Base-by-base conservation (phyloP, 2,797 vertebrate species). In the Dryobates pubescens region DNA sequence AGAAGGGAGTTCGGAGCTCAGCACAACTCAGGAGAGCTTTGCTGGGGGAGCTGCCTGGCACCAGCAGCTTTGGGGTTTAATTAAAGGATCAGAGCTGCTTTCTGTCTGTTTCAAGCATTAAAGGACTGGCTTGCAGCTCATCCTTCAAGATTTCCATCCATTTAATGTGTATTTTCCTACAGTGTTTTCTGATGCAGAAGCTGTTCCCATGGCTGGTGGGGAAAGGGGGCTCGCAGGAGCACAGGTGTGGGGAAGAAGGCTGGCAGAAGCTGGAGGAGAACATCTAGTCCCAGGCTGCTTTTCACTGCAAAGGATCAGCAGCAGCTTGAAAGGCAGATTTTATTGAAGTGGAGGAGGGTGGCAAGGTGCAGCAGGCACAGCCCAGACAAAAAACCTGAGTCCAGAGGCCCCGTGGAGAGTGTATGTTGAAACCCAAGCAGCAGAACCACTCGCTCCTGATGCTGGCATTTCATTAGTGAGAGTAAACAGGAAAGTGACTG, bases 171-270 rank as follows among this genome's bases (percentile, higher is more conserved):
- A 7, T 63, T 57, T 62, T 68, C 32, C 56, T 41, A 7, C 29
- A 7, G 9, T 13, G 10, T 29, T 75, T 49, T 49, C 10, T 22
- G 36, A 51, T 13, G 34, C 56, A 81, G 61, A 58, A 75, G 34
- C 10, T 57, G 2, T 32, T 81, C 67, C 54, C 43, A 13, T 12
- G 30, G 56, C 23, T 62, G 3, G 9, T 45, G 64, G 47, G 54
- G 38, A 61, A 85, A 62, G 27, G 38, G 11, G 14, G 14, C 43
- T 43, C 0, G 0, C 0, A 4, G 34, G 56, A 45, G 17, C 32
- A 23, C 0, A 1, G 38, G 10, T 1, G 0, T 0, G 22, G 53
- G 76, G 63, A 68, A 23, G 17, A 7, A 41, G 29, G 49, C 14
- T 41, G 61, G 34, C 57, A 54, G 86, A 54, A 54, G 49, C 72